Base-by-base conservation (phyloP, 2,888 invertebrate species). In the Drosophila borealis region DNA sequence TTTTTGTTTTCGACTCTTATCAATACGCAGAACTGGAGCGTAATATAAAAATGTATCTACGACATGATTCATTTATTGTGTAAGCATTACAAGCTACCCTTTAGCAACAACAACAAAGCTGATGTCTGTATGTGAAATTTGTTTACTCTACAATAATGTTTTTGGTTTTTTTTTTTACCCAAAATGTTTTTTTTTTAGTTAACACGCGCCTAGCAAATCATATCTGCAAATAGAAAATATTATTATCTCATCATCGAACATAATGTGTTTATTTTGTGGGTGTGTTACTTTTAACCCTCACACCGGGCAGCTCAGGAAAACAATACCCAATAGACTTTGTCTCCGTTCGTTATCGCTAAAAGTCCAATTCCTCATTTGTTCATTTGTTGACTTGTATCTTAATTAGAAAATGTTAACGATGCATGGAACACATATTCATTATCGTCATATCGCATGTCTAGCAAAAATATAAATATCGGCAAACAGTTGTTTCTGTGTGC, bases 141-240 rank as follows among this genome's bases (percentile, higher is more conserved):
- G 54, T 77, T 67, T 77, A 71, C 67, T 67, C 34, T 48, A 45
- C 44, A 67, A 55, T 45, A 36, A 55, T 37, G 42, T 29, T 55
- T 66, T 19, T 17, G 17, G 17, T 17, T n/a, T 42, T 54, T 60
- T 34, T 64, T 61, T 78, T 81, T 82, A 88, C 88, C 80, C 80
- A 79, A 73, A 57, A 53, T 57, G 49, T 53, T 36, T 53, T 19
- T 49, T 62, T 54, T 61, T 74, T 67, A 44, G 67, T 81, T 87
- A 81, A 68, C 80, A 84, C 82, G 66, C 80, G 70, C 57, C 74
- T 81, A 70, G 66, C 69, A 79, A 81, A 76, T 70, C 70, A 79
- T 73, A 88, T 82, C 81, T 82, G 81, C 80, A 82, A 82, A 82
- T 88, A 82, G 88, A 82, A 85, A 88, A 79, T 68, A 79, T 81